These are phyloP conservation scores for Mormyrops attenuatus DNA, from an alignment of 2,797 vertebrate genomes.

Conservation along the genomic window DNA sequence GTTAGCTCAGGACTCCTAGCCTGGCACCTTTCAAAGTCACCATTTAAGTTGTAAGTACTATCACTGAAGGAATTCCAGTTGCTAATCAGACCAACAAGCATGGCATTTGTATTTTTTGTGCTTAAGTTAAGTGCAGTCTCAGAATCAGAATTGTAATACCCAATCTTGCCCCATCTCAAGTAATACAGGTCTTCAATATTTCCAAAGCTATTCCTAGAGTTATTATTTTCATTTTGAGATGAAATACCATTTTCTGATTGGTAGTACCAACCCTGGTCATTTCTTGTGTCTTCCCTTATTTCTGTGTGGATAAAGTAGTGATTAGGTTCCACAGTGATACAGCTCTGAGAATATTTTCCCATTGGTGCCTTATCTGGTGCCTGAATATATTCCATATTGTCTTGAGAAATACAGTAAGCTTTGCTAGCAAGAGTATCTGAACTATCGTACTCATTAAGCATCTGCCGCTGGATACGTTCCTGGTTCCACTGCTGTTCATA, in stretches of 20 bases:
- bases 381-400: slow-evolving; percentile 37
- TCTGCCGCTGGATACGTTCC: slow-evolving; percentile 62
- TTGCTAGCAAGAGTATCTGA: slow-evolving; percentile 37
- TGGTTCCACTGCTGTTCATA: slow-evolving; percentile 63
- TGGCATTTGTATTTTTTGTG: slow-evolving; percentile 68
- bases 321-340: slow-evolving; percentile 35
- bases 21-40: slow-evolving; percentile 69
- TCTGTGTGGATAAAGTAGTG: slow-evolving; percentile 34
- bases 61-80: slow-evolving; percentile 56
- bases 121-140: slow-evolving; percentile 76
- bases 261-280: slow-evolving; percentile 35
- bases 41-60: slow-evolving; percentile 66
- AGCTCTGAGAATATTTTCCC: slow-evolving; percentile 32
- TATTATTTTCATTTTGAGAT: slow-evolving; percentile 39
- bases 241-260: slow-evolving; percentile 37
- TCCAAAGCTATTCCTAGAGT: slow-evolving; percentile 50
- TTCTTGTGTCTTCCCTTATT: slow-evolving; percentile 39
- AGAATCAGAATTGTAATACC: slow-evolving; percentile 53
- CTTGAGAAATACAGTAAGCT: slow-evolving; percentile 44
- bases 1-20: slow-evolving; percentile 62
- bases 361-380: slow-evolving; percentile 32
- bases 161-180: slow-evolving; percentile 33
- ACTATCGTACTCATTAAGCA: slow-evolving; percentile 43
- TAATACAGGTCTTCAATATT: slow-evolving; percentile 32
- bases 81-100: slow-evolving; percentile 41